phyloP scores from a whole-genome alignment of 1,140 invertebrate species.

The Zaprionus capensis region DNA sequence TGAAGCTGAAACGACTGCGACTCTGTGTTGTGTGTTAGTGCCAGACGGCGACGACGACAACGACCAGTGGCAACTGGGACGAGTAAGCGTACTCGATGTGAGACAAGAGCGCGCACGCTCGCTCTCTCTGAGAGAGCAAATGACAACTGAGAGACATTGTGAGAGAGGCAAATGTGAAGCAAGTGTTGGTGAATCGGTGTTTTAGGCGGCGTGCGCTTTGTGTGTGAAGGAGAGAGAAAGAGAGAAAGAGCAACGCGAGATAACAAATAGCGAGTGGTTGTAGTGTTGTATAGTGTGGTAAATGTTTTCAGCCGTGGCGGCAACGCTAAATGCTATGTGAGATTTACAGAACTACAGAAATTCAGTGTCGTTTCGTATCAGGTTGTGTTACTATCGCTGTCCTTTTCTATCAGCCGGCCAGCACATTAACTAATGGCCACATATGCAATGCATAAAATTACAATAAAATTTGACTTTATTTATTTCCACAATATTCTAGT shows the following conservation, averaged over 20 bases:
- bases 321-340: constrained; percentile 25
- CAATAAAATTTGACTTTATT: background rate
- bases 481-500: background rate
- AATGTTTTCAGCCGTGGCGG: constrained; percentile 39
- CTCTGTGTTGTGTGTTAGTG: constrained; percentile 53
- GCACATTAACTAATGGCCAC: constrained; percentile 31
- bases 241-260: constrained; percentile 29
- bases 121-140: constrained; percentile 37
- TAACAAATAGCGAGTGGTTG: constrained; percentile 39
- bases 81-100: constrained; percentile 50
- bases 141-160: constrained; percentile 23
- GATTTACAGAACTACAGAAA: constrained; percentile 28
- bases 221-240: constrained; percentile 3
- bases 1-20: constrained; percentile 60
- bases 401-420: constrained; percentile 42
- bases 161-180: background rate
- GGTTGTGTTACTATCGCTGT: constrained; percentile 44
- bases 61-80: constrained; percentile 37
- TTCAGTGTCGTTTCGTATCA: constrained; percentile 27
- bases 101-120: constrained; percentile 31
- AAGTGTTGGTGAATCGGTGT: constrained; percentile 6
- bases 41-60: constrained; percentile 45
- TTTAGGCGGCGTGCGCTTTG: constrained; percentile 31
- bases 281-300: constrained; percentile 40
- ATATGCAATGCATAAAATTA: constrained; percentile 38